These are phyloP conservation scores for Dryobates pubescens DNA, from an alignment of 2,797 vertebrate species.

Conservation along the genomic window DNA sequence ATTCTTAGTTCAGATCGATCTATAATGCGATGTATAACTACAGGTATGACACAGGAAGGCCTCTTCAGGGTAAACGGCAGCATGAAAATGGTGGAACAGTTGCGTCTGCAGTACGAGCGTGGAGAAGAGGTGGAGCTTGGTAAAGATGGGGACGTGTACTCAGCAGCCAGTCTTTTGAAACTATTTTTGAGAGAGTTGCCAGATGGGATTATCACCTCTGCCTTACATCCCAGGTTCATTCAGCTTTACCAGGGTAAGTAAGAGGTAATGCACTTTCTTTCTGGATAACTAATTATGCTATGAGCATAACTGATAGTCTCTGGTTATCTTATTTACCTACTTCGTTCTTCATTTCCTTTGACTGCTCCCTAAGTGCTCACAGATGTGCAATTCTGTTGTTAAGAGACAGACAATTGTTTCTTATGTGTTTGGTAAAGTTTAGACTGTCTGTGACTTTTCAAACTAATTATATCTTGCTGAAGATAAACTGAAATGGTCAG, in stretches of 20 bases:
- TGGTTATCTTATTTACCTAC: background rate
- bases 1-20: background rate
- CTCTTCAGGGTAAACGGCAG: constrained; percentile 93
- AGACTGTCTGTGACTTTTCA: background rate
- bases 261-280: background rate
- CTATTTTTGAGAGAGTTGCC: constrained; percentile 91
- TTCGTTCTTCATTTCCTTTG: background rate
- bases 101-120: constrained; percentile 84
- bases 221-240: constrained; percentile 83
- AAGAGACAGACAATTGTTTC: background rate
- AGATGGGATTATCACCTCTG: constrained; percentile 81
- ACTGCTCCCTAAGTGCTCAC: background rate
- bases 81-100: constrained; percentile 83
- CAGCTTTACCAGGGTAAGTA: constrained; percentile 85
- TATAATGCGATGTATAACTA: background rate
- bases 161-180: constrained; percentile 91
- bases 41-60: constrained; percentile 91
- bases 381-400: background rate
- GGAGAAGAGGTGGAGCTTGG: constrained; percentile 81
- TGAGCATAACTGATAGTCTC: background rate
- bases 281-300: background rate
- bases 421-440: background rate
- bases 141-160: constrained; percentile 81
- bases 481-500: background rate
- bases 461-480: background rate